phyloP scores from a whole-genome alignment of 1,140 invertebrate genomes.

The Centruroides sculpturatus region DNA sequence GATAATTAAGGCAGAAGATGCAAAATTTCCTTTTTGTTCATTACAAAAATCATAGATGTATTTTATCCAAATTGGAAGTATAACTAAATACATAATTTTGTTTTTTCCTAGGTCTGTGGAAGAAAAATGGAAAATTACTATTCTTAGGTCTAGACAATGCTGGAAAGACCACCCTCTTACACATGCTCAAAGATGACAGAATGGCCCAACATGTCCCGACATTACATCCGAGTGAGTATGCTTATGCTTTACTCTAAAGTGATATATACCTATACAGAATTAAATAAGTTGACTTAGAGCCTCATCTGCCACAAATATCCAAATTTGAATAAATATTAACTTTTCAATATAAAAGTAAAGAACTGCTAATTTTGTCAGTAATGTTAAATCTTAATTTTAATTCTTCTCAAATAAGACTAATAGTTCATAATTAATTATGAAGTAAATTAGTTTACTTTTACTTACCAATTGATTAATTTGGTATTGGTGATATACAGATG shows the following conservation, averaged over 20 bases:
- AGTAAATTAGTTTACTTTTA: too few relatives aligned
- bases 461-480: too few relatives aligned
- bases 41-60: background rate
- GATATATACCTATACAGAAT: too few relatives aligned
- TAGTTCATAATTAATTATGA: too few relatives aligned
- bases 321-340: too few relatives aligned
- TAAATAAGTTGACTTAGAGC: too few relatives aligned
- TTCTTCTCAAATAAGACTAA: too few relatives aligned
- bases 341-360: too few relatives aligned
- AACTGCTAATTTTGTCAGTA: too few relatives aligned
- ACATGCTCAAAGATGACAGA: slow-evolving; percentile 98
- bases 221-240: slow-evolving; percentile 61
- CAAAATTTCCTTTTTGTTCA: background rate
- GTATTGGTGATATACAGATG: too few relatives aligned
- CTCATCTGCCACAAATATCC: too few relatives aligned
- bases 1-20: background rate
- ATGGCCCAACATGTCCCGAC: slow-evolving; percentile 96
- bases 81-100: background rate
- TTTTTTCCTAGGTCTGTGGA: slow-evolving; percentile 48
- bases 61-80: background rate
- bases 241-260: background rate
- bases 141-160: slow-evolving; percentile 98
- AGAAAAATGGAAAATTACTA: slow-evolving; percentile 94
- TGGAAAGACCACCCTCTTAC: slow-evolving; percentile 93
- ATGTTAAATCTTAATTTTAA: too few relatives aligned